Evolutionary conservation across 2,113 vertebrate species (phyloP), one percentile per base, ranked within the genome.

Genomic region (Calypte anna): DNA sequence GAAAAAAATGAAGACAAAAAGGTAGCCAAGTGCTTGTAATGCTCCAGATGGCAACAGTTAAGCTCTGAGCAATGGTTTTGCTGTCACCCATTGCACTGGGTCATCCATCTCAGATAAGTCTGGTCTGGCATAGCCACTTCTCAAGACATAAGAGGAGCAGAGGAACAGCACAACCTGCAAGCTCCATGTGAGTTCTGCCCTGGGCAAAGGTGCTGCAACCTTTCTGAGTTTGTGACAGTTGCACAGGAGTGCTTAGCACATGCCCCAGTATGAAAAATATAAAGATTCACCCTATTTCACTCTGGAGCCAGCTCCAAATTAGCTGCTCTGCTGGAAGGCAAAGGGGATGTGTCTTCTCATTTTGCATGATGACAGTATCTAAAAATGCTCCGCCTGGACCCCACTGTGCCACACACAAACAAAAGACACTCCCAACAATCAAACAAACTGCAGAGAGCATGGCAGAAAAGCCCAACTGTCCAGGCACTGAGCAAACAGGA

Each of bases 181-280:
- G 13, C 25, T 70, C 0, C 0, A 3, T 69, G 30, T 28, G 30
- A 93, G 50, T 33, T 70, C 69, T 85, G 36, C 36, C 40, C n/a
- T 33, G 31, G 66, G 30, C 14, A 53, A 82, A 82, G 51, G 21
- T 67, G 55, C 3, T 33, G 44, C 36, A 76, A 8, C 9, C 27
- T 73, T 76, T 36, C n/a, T 12, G 54, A 86, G 82, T 33, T 25
- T 19, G 38, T 46, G 43, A 70, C 36, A 58, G 36, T 43, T 73
- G 22, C 54, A 38, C 3, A 28, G 77, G 27, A 76, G 5, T 27
- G 25, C 28, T 44, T 9, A 88, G 15, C 33, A 59, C 48, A 6
- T 53, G 23, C 20, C 62, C 86, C 16, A 30, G 0, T 28, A 44
- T 0, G 0, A 66, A 72, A 81, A 90, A 51, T 7, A 8, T 30